A percentile compares a stretch with the other conserved stretches of the same genome.
These are phyloP conservation scores for Ecliptopera silaceata DNA, from an alignment of 2,888 invertebrate species.

Conservation along the genomic window DNA sequence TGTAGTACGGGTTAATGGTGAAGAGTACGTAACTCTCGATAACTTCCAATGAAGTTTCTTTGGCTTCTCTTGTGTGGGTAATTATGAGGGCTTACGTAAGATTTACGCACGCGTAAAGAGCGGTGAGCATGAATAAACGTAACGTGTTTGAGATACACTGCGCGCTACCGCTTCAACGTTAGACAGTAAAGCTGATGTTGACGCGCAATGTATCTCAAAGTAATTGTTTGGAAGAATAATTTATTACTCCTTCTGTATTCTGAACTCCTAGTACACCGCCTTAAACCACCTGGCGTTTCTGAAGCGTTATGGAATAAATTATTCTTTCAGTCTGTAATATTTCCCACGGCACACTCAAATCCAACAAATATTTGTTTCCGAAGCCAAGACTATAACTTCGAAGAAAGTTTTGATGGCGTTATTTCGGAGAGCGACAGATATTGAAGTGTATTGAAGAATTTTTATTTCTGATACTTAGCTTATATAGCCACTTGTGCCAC, in stretches of 20 bases:
- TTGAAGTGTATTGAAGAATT: too few species aligned
- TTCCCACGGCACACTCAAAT: conserved; percentile 1
- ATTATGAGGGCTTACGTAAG: background rate
- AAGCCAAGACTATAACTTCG: background rate
- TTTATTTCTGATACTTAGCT: background rate
- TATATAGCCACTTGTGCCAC: too few species aligned
- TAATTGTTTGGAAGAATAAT: too few species aligned
- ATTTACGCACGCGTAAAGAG: background rate
- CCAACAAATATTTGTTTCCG: background rate
- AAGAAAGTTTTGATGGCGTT: background rate
- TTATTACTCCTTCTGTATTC: background rate
- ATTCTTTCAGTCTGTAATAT: background rate
- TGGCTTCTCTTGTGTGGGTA: background rate
- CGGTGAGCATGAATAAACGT: too few species aligned
- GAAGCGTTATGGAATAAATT: conserved; percentile 1
- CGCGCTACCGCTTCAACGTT: too few species aligned
- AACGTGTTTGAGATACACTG: too few species aligned
- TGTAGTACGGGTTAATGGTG: background rate
- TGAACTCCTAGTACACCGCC: background rate
- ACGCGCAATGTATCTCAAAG: too few species aligned
- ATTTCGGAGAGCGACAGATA: background rate
- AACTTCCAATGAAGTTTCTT: background rate
- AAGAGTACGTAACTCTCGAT: background rate
- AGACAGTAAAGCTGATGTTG: too few species aligned
- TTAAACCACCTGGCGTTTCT: background rate